Evolutionary conservation across 2,797 vertebrate genomes (phyloP).

Genomic region (Xyrichtys novacula): DNA sequence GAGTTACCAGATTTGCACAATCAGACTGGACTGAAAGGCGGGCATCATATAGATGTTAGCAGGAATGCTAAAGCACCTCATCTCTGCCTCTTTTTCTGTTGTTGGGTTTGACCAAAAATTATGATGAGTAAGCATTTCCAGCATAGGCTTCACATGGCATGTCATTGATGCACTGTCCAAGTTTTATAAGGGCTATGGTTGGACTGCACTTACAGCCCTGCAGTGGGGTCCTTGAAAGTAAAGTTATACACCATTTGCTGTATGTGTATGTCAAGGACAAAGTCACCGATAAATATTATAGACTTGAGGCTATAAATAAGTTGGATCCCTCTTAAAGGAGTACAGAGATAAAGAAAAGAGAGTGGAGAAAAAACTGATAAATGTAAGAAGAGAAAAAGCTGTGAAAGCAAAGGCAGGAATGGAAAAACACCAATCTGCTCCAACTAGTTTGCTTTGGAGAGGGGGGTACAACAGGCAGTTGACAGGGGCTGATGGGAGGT

Average conservation of each 20-base stretch:
- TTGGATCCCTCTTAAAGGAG: not conserved
- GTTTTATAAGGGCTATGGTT: no score
- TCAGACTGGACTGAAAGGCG: no score
- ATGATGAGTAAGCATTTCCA: no score
- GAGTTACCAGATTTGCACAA: no score
- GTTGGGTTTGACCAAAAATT: no score
- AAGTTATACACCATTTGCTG: not conserved
- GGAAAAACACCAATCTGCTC: slow-evolving; percentile 27
- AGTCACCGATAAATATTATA: slow-evolving; percentile 8
- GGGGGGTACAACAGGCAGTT: slow-evolving; percentile 2
- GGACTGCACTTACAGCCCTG: no score
- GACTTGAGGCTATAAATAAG: slow-evolving; percentile 12
- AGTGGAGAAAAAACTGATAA: slow-evolving; percentile 2
- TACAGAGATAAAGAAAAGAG: not conserved
- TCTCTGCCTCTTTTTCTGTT: no score
- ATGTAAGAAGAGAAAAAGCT: slow-evolving; percentile 23
- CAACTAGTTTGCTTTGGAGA: slow-evolving; percentile 23
- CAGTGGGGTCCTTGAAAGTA: not conserved
- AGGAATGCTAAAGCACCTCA: no score
- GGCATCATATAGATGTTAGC: no score
- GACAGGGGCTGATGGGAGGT: slow-evolving; percentile 27
- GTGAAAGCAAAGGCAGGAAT: slow-evolving; percentile 1
- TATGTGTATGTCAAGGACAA: slow-evolving; percentile 14
- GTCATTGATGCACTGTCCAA: no score
- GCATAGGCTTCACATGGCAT: no score